Evolutionary conservation across 2,888 invertebrate species (phyloP).

Genomic region (Syritta pipiens): DNA sequence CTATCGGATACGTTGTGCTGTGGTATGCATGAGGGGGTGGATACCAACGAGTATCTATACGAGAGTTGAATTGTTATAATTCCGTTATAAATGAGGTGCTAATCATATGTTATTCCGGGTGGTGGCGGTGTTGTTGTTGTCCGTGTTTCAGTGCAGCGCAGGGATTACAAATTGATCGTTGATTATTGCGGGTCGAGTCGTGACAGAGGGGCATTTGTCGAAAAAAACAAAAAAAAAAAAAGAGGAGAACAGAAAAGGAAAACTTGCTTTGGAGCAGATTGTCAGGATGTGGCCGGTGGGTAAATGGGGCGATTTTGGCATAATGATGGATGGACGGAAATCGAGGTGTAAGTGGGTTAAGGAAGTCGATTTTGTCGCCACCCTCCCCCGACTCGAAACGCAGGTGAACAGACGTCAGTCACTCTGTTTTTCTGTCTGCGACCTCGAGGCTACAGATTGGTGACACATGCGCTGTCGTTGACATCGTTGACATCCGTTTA

Average conservation of each 20-base stretch:
- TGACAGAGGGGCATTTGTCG: conserved; percentile 22
- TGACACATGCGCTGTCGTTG: too few species aligned
- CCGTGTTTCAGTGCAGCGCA: not conserved
- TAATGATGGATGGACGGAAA: not conserved
- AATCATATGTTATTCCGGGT: conserved; percentile 60
- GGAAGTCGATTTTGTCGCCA: too few species aligned
- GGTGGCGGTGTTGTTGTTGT: conserved; percentile 1
- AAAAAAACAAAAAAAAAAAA: not conserved
- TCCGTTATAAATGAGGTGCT: conserved; percentile 66
- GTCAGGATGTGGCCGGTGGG: not conserved
- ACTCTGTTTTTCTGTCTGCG: too few species aligned
- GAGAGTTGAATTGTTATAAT: conserved; percentile 64
- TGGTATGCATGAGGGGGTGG: conserved; percentile 12
- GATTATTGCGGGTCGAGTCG: not conserved
- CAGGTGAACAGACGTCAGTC: too few species aligned
- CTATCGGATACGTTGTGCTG: conserved; percentile 39
- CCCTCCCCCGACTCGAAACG: too few species aligned
- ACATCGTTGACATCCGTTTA: too few species aligned
- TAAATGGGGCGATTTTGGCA: not conserved
- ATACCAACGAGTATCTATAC: conserved; percentile 49
- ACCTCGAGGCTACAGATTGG: too few species aligned
- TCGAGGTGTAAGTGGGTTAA: not conserved
- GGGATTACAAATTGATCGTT: conserved; percentile 20
- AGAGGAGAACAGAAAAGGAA: too few species aligned
- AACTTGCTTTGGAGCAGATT: too few species aligned